These are phyloP conservation scores for Drosophila eugracilis DNA, from an alignment of 1,140 invertebrate genomes.

Conservation along the genomic window DNA sequence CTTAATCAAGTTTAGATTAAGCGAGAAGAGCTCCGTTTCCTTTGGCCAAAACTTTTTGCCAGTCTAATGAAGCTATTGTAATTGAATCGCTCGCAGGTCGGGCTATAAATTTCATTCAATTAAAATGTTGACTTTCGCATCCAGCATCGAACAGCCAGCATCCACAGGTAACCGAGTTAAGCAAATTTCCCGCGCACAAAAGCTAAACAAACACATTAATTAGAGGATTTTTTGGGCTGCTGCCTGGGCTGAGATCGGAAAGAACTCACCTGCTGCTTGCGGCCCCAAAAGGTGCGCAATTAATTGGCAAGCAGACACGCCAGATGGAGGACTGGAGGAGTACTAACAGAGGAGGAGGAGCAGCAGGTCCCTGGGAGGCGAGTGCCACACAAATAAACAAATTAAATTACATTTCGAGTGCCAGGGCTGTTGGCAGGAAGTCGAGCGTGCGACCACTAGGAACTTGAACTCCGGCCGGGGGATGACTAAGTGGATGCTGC, in stretches of 20 bases:
- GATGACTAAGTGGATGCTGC: conserved; percentile 43
- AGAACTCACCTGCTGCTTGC: conserved; percentile 17
- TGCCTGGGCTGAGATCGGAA: conserved; percentile 5
- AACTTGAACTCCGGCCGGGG: conserved; percentile 31
- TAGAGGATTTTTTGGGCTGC: conserved; percentile 52
- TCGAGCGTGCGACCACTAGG: conserved; percentile 49
- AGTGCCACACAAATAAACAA: conserved; percentile 71
- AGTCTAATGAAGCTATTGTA: conserved; percentile 52
- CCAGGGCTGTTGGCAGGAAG: conserved; percentile 47
- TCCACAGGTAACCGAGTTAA: conserved; percentile 52
- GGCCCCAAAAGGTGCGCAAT: conserved; percentile 56
- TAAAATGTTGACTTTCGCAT: conserved; percentile 68
- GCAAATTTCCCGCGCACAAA: conserved; percentile 60
- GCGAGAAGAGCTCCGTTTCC: neutral
- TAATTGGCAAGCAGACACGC: conserved; percentile 61
- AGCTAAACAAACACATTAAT: conserved; percentile 80
- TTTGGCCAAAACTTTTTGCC: conserved; percentile 18
- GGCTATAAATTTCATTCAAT: conserved; percentile 70
- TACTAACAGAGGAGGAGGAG: neutral
- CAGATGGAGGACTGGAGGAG: conserved; percentile 18
- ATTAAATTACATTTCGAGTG: conserved; percentile 80
- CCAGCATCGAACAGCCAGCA: no score
- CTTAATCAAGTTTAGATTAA: conserved; percentile 25
- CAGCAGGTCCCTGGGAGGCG: conserved; percentile 4
- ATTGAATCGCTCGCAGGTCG: conserved; percentile 33